Base-by-base conservation (phyloP, 92 coral and sea anemone genomes). In the Bergia sp. region DNA sequence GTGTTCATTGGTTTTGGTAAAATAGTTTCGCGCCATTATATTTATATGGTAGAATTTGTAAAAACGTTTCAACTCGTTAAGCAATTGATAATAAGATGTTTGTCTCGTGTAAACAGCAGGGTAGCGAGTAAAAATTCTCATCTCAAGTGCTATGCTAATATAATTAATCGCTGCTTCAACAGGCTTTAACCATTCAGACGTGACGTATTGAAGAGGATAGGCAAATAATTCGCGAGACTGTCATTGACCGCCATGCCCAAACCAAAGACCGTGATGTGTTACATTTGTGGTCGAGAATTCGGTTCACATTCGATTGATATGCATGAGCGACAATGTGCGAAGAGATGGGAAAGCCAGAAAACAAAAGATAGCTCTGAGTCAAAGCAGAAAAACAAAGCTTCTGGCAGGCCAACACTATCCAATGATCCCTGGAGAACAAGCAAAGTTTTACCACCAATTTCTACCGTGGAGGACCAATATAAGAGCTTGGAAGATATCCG, bases 271-370 rank as follows among this genome's bases (percentile, higher is more conserved):
- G 95, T 95, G 36, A 67, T 95, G 79, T 95, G 98, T 66, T 95
- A 95, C 40, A 95, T 95, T 80, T 95, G 98, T 77, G 98, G 98
- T 13, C 77, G 96, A 75, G 98, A 95, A 58, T 95, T 95, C 72
- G 94, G 96, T 67, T 82, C 98, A 64, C 96, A 95, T 86, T 93
- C 98, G 50, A 93, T 95, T 23, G 91, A 80, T 37, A 88, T 91
- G 55, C 98, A 95, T 82, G 98, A 95, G 69, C 93, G 96, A 75
- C 98, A 95, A 73, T 95, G 98, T 37, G 98, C 98, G 4, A 95
- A 95, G 41, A 84, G 94, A 20, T 95, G 98, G 98, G 98, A 93
- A 82, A 93, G 86, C 73, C 88, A 91, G 29, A 92, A 89, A 38
- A 82, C 92, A 40, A 90, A 87, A 77, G 93, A 93, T 2, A 69